Percentiles rank a stretch among this genome's conserved stretches.
These are phyloP conservation scores for Heliconius hermathena DNA, from an alignment of 1,140 invertebrate genomes.

Conservation along the genomic window DNA sequence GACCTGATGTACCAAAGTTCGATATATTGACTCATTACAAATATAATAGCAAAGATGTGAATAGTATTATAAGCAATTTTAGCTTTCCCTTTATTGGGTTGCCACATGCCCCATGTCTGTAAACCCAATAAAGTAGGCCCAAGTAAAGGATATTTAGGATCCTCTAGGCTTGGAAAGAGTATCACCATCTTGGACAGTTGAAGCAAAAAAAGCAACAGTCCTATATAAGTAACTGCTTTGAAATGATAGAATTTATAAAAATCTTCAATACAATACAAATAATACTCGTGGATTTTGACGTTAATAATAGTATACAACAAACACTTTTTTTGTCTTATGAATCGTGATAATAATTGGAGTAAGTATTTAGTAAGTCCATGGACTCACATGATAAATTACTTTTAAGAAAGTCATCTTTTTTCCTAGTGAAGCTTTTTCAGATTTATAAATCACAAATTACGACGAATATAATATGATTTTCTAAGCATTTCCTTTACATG, in stretches of 20 bases:
- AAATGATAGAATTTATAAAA: neutral
- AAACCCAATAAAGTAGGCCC: conserved; percentile 62
- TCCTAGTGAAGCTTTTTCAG: too few species aligned
- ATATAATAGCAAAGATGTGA: conserved; percentile 55
- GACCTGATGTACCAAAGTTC: conserved; percentile 63
- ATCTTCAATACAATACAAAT: neutral
- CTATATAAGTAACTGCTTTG: neutral
- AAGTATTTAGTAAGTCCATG: too few species aligned
- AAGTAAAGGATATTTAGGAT: conserved; percentile 54
- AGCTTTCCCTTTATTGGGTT: conserved; percentile 42
- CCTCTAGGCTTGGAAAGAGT: conserved; percentile 45
- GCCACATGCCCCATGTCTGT: conserved; percentile 61
- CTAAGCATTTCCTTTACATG: neutral
- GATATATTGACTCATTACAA: conserved; percentile 64
- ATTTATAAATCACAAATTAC: neutral
- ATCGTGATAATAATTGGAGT: too few species aligned
- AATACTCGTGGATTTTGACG: neutral
- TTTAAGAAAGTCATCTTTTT: too few species aligned
- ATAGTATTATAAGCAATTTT: conserved; percentile 48
- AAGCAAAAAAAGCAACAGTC: too few species aligned
- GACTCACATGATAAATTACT: too few species aligned
- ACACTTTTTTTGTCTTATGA: too few species aligned
- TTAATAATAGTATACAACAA: too few species aligned
- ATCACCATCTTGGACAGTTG: neutral
- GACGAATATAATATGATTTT: neutral